Conservation (phyloP, 1,140 invertebrate genomes). For the Megalonaias nervosa region DNA sequence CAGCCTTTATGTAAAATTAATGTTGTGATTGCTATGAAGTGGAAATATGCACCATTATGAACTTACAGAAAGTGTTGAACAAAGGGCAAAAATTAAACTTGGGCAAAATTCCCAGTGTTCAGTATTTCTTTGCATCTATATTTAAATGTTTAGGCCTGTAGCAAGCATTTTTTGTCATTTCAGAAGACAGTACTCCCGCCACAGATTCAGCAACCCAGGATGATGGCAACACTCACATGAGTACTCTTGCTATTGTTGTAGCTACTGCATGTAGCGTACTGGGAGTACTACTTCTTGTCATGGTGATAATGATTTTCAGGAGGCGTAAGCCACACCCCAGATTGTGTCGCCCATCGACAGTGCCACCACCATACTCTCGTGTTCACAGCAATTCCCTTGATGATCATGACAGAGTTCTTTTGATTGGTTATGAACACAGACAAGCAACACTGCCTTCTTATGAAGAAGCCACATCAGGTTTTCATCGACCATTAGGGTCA, state of each 20-base stretch:
- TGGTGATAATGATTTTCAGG: slow-evolving; percentile 64
- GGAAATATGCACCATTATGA: slow-evolving; percentile 1
- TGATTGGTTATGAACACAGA: slow-evolving; percentile 67
- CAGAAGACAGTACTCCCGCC: slow-evolving; percentile 3
- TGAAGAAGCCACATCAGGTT: slow-evolving; percentile 59
- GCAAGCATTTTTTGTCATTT: background rate
- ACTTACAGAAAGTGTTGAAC: background rate
- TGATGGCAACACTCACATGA: slow-evolving; percentile 37
- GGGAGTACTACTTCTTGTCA: slow-evolving; percentile 63
- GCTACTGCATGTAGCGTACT: slow-evolving; percentile 67
- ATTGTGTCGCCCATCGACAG: slow-evolving; percentile 28
- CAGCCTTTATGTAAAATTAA: too few species aligned
- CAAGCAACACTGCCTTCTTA: slow-evolving; percentile 61
- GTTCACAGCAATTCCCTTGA: slow-evolving; percentile 59
- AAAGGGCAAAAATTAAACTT: background rate
- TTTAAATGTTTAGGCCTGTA: background rate
- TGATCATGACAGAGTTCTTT: slow-evolving; percentile 65
- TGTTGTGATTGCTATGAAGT: too few species aligned
- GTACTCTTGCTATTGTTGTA: slow-evolving; percentile 65
- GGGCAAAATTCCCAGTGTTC: background rate
- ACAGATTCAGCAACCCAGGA: background rate
- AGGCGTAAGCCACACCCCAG: slow-evolving; percentile 58
- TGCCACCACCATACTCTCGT: slow-evolving; percentile 60
- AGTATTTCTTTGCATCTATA: background rate
- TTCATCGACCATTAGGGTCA: slow-evolving; percentile 10